These are phyloP conservation scores for Lepidostoma basale DNA, from an alignment of 1,140 invertebrate species.

Conservation along the genomic window DNA sequence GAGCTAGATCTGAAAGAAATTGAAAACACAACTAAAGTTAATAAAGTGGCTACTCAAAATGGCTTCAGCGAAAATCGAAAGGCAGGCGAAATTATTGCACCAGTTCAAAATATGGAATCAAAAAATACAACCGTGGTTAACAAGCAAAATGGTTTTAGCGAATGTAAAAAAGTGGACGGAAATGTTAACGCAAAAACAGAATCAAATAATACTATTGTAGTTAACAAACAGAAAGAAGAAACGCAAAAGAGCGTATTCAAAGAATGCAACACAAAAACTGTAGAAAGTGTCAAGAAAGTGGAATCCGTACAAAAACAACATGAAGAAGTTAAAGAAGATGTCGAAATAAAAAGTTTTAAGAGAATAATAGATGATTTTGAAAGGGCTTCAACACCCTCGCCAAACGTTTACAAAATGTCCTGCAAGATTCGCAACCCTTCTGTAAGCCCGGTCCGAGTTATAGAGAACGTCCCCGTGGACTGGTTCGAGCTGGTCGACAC, in stretches of 20 bases:
- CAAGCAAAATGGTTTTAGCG: no score
- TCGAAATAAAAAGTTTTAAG: conserved; percentile 16
- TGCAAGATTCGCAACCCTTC: conserved; percentile 8
- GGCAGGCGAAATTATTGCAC: no score
- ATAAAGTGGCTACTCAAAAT: no score
- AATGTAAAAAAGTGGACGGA: no score
- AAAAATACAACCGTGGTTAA: no score
- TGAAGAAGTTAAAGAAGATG: conserved; percentile 44
- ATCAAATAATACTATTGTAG: neutral
- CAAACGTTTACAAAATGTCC: conserved; percentile 18
- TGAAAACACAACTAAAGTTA: conserved; percentile 49
- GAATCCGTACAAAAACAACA: conserved; percentile 49
- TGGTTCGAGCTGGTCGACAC: conserved; percentile 11
- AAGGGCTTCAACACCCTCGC: conserved; percentile 13
- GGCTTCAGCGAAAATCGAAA: no score
- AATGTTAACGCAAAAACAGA: neutral
- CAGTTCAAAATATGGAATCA: no score
- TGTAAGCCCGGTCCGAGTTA: neutral
- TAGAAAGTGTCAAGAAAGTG: conserved; percentile 44
- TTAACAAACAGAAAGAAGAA: neutral
- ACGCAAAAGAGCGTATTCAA: neutral
- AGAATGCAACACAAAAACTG: neutral
- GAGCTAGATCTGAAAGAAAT: conserved; percentile 48
- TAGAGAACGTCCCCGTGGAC: neutral
- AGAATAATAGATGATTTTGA: conserved; percentile 24